A percentile compares a stretch with the other conserved stretches of the same genome.
phyloP scores from a whole-genome alignment of 2,888 invertebrate species.

The Amblyjoppa proteus region DNA sequence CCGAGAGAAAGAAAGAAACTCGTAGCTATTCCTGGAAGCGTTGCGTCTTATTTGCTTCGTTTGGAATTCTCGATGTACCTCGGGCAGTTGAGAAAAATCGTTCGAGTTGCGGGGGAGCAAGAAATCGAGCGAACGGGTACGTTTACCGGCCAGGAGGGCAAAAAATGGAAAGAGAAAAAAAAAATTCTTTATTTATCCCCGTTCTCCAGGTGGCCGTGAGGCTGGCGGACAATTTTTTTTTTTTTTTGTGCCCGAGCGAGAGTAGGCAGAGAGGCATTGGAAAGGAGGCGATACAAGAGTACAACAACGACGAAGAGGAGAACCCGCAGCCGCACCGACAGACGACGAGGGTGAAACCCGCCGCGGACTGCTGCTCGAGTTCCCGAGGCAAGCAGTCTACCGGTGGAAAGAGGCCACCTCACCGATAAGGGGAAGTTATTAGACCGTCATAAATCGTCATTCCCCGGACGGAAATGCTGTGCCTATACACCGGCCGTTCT shows the following conservation, averaged over 20 bases:
- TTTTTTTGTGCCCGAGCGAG: conserved; percentile 23
- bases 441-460: conserved; percentile 72
- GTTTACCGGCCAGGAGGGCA: conserved; percentile 17
- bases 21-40: conserved; percentile 33
- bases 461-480: conserved; percentile 69
- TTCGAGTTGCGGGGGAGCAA: conserved; percentile 33
- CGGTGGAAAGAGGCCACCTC: conserved; percentile 61
- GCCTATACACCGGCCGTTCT: conserved; percentile 58
- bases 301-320: conserved; percentile 17
- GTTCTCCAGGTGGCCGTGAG: conserved; percentile 24
- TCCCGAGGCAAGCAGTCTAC: conserved; percentile 43
- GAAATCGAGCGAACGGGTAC: conserved; percentile 41
- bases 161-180: conserved; percentile 36
- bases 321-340: conserved; percentile 12
- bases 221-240: conserved; percentile 54
- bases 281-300: conserved; percentile 52
- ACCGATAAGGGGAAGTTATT: conserved; percentile 71
- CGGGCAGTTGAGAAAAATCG: conserved; percentile 19
- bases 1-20: conserved; percentile 27
- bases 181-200: conserved; percentile 54
- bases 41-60: conserved; percentile 52
- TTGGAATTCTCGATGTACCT: conserved; percentile 42
- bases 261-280: conserved; percentile 13
- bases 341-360: conserved; percentile 39
- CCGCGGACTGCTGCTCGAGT: conserved; percentile 33